Percentiles rank a stretch among this genome's conserved stretches.
Evolutionary conservation across 2,797 vertebrate species (phyloP).

Genomic region (Melanogrammus aeglefinus): DNA sequence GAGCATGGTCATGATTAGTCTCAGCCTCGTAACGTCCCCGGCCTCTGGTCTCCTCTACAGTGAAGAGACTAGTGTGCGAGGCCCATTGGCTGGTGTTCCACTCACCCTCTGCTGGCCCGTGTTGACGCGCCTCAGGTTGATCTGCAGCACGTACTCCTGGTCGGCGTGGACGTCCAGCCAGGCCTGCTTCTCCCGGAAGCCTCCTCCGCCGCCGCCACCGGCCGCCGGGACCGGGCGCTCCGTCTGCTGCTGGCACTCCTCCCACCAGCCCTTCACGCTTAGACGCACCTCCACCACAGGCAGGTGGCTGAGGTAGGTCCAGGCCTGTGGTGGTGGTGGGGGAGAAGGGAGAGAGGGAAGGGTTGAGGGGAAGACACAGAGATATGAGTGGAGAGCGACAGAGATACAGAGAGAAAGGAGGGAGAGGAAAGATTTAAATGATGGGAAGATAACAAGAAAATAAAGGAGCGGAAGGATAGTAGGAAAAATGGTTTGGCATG

Average conservation of each 20-base stretch:
- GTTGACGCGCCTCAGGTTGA: slow-evolving; percentile 81
- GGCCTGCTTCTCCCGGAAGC: slow-evolving; percentile 74
- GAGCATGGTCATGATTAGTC: not conserved
- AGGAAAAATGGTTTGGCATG: slow-evolving; percentile 62
- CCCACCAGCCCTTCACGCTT: slow-evolving; percentile 89
- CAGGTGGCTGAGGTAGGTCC: slow-evolving; percentile 87
- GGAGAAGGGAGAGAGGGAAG: not conserved
- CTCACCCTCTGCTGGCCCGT: slow-evolving; percentile 83
- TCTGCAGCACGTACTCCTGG: slow-evolving; percentile 95
- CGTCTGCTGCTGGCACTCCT: slow-evolving; percentile 70
- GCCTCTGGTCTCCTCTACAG: too few species aligned
- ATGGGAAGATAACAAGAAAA: too few species aligned
- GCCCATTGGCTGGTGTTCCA: slow-evolving; percentile 1
- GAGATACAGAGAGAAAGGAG: not conserved
- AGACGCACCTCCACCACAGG: slow-evolving; percentile 84
- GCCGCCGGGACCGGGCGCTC: slow-evolving; percentile 75
- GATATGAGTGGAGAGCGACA: slow-evolving; percentile 4
- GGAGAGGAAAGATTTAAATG: not conserved
- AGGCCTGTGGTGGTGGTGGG: slow-evolving; percentile 71
- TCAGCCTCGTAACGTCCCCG: not conserved
- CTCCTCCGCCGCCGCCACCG: slow-evolving; percentile 60
- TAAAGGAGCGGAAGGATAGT: too few species aligned
- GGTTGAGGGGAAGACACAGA: not conserved
- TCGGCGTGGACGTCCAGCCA: slow-evolving; percentile 89
- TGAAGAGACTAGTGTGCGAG: too few species aligned